Evolutionary conservation across 2,888 invertebrate species (phyloP).

Genomic region (Atrina japonica): DNA sequence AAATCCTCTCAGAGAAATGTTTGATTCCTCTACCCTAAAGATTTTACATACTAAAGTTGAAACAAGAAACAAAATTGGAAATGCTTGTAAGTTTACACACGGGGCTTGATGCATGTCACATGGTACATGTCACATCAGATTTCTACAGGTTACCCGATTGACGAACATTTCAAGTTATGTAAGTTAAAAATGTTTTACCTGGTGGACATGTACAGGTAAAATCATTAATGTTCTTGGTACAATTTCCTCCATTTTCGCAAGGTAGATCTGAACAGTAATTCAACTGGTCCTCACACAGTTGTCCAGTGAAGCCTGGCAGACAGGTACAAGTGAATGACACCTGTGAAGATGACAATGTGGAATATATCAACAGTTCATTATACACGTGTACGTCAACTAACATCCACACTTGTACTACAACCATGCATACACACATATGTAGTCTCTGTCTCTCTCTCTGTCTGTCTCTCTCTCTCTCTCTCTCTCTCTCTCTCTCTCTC

Average conservation of each 20-base stretch:
- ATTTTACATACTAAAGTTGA: no score
- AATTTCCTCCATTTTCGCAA: conserved; percentile 67
- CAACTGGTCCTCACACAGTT: conserved; percentile 62
- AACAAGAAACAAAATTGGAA: no score
- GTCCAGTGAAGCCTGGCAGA: conserved; percentile 67
- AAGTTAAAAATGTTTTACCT: conserved; percentile 50
- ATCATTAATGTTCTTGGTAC: conserved; percentile 46
- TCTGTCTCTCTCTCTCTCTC: neutral
- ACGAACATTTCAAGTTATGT: conserved; percentile 31
- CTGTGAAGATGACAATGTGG: neutral
- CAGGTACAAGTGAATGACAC: conserved; percentile 85
- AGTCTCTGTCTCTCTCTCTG: neutral
- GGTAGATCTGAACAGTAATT: conserved; percentile 68
- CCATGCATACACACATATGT: no score
- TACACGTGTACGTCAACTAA: neutral
- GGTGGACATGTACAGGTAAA: conserved; percentile 58
- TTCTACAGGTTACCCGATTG: neutral
- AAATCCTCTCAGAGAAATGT: no score
- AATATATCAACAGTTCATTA: neutral
- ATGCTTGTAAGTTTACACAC: no score
- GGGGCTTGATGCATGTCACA: no score
- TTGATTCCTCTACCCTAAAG: no score
- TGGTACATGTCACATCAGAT: no score
- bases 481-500: no score
- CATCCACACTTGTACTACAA: neutral